These are phyloP conservation scores for Mesorhabditis belari DNA, from an alignment of 2,888 invertebrate species.

Conservation along the genomic window DNA sequence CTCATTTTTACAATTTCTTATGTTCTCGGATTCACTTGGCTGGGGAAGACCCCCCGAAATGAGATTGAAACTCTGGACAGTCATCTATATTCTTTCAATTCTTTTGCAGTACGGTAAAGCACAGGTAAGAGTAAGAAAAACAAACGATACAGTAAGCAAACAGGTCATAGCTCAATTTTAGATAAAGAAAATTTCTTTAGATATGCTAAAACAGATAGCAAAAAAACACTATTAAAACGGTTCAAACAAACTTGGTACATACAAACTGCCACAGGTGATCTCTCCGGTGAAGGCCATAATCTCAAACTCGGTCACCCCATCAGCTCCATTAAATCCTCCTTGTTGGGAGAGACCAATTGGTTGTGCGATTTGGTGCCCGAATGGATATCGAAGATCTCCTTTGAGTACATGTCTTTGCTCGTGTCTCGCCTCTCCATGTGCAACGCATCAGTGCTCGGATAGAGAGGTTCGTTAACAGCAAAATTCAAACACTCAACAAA, in stretches of 20 bases:
- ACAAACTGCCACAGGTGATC: neutral
- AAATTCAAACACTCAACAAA: too few relatives aligned
- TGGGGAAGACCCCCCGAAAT: neutral
- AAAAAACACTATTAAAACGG: too few relatives aligned
- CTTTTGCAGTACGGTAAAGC: neutral
- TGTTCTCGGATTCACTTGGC: neutral
- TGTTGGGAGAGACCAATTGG: neutral
- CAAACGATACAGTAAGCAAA: too few relatives aligned
- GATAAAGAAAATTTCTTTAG: too few relatives aligned
- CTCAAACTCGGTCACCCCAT: neutral
- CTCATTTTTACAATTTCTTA: too few relatives aligned
- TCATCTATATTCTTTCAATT: too few relatives aligned
- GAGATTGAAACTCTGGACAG: too few relatives aligned
- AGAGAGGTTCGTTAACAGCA: neutral
- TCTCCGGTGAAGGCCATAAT: neutral
- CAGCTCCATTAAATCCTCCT: too few relatives aligned
- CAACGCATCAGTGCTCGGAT: neutral
- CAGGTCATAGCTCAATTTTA: too few relatives aligned
- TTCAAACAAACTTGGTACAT: too few relatives aligned
- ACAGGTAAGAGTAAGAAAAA: neutral
- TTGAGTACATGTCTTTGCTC: neutral
- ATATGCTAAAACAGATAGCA: too few relatives aligned
- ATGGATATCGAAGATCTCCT: neutral
- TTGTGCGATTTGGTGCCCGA: neutral
- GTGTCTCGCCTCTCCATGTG: neutral